These are phyloP conservation scores for Drosophila leontia DNA, from an alignment of 1,140 invertebrate species.

Conservation along the genomic window DNA sequence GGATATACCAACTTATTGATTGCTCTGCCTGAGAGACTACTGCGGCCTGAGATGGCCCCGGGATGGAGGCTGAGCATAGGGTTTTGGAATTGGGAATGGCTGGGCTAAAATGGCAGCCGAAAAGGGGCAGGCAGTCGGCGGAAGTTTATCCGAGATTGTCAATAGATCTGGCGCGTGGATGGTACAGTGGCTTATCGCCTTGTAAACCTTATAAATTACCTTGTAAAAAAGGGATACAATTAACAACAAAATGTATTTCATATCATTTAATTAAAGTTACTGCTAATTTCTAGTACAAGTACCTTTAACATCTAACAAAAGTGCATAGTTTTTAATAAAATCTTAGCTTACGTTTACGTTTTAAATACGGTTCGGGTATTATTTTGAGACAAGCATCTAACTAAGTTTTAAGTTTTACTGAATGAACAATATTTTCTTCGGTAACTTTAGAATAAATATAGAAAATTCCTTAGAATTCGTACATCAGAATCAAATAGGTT, in stretches of 20 bases:
- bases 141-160: conserved; percentile 76
- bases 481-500: background rate
- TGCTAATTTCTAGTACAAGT: background rate
- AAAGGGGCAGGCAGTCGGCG: conserved; percentile 55
- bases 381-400: no score
- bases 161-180: conserved; percentile 51
- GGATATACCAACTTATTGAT: conserved; percentile 76
- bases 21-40: conserved; percentile 36
- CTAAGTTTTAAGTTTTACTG: no score
- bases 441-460: no score
- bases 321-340: no score
- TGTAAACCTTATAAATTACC: background rate
- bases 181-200: background rate
- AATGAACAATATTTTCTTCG: no score
- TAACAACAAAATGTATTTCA: background rate
- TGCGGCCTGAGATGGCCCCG: background rate
- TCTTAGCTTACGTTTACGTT: no score
- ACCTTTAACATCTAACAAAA: no score
- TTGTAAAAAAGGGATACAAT: background rate
- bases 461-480: background rate
- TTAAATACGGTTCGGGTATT: no score
- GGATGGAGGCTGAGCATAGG: background rate
- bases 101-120: conserved; percentile 39
- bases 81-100: conserved; percentile 36
- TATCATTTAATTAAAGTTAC: background rate